phyloP scores from a whole-genome alignment of 2,113 vertebrate genomes.

The Phylloscopus whistleri region DNA sequence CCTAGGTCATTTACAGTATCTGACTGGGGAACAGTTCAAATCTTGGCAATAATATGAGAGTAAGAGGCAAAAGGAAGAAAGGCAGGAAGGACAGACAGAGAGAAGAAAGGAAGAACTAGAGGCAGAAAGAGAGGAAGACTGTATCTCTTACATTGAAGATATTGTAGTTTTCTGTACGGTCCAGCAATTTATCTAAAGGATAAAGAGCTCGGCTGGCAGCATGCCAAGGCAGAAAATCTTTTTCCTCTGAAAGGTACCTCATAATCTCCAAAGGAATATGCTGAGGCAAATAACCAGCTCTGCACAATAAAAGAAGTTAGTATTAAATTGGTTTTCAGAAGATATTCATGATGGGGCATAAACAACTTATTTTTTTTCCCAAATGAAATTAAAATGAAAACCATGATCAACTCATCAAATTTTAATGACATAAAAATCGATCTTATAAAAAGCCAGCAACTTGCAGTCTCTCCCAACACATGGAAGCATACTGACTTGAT shows the following conservation, averaged over 20 bases:
- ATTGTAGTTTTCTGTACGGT: constrained; percentile 93
- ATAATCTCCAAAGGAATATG: constrained; percentile 92
- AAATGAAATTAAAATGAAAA: constrained; percentile 55
- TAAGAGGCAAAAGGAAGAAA: neutral
- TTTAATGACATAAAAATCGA: constrained; percentile 2
- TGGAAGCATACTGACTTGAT: neutral
- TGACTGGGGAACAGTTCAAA: constrained; percentile 18
- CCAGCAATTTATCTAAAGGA: constrained; percentile 95
- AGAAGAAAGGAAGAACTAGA: neutral
- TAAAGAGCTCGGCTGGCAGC: constrained; percentile 92
- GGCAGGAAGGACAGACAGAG: neutral
- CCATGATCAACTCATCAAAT: neutral
- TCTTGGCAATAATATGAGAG: neutral
- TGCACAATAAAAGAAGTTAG: constrained; percentile 65
- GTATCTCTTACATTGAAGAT: constrained; percentile 88
- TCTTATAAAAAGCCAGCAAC: neutral
- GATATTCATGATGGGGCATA: constrained; percentile 12
- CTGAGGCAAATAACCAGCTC: constrained; percentile 96
- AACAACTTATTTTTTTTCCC: neutral
- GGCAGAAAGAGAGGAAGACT: neutral
- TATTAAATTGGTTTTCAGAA: constrained; percentile 61
- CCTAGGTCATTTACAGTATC: neutral
- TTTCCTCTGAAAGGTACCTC: constrained; percentile 90
- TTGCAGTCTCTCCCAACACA: neutral
- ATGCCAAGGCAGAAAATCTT: constrained; percentile 97